phyloP scores from a whole-genome alignment of 2,113 vertebrate species.

The Oostethus manadensis region DNA sequence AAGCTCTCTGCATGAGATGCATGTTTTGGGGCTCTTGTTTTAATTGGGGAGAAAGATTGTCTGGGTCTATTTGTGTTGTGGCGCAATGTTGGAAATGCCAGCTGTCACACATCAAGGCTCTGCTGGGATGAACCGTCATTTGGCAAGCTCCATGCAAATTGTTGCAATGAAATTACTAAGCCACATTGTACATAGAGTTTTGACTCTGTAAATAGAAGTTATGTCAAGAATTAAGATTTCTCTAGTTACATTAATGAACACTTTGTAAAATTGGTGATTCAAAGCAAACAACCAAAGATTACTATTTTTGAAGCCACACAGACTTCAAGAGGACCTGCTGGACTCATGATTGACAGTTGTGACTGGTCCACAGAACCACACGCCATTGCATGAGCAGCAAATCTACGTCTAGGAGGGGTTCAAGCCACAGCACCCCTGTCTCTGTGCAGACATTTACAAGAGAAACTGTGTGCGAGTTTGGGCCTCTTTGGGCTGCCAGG shows the following conservation, averaged over 20 bases:
- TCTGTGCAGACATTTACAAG: constrained; percentile 69
- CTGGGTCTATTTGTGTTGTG: constrained; percentile 74
- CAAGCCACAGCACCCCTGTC: constrained; percentile 68
- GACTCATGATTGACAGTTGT: constrained; percentile 70
- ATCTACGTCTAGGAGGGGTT: constrained; percentile 76
- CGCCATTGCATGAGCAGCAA: constrained; percentile 67
- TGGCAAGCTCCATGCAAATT: constrained; percentile 44
- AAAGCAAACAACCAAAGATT: too few species aligned
- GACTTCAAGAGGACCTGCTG: constrained; percentile 40
- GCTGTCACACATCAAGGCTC: constrained; percentile 67
- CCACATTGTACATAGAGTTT: constrained; percentile 1
- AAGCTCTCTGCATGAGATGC: constrained; percentile 50
- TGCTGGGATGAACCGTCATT: constrained; percentile 57
- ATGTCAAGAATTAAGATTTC: background rate
- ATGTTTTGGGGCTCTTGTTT: constrained; percentile 52
- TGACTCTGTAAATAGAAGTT: background rate
- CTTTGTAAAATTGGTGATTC: too few species aligned
- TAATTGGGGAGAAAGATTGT: constrained; percentile 70
- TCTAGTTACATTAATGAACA: background rate
- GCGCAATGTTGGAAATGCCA: constrained; percentile 75
- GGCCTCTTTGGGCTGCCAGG: constrained; percentile 73
- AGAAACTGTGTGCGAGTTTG: constrained; percentile 69
- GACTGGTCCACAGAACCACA: constrained; percentile 57
- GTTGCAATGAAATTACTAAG: constrained; percentile 46
- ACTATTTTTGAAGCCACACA: background rate